Percentiles rank a stretch among this genome's conserved stretches.
These are phyloP conservation scores for Sialia sialis DNA, from an alignment of 2,113 vertebrate species.

Conservation along the genomic window DNA sequence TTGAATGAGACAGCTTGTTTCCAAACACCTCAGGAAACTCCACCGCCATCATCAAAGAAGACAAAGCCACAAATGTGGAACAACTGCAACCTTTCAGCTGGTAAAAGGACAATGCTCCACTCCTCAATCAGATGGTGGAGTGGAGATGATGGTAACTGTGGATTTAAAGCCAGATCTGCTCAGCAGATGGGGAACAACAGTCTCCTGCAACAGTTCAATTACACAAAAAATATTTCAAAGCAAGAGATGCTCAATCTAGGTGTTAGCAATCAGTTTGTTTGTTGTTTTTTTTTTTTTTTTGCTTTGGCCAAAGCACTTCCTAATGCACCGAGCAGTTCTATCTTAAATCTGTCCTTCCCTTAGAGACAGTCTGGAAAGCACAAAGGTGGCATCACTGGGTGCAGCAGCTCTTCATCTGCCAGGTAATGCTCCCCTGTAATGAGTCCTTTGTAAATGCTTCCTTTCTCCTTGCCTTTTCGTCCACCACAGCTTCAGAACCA, in stretches of 20 bases:
- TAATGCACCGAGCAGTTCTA: not conserved
- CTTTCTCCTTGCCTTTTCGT: not conserved
- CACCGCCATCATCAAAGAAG: not conserved
- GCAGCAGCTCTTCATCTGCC: not conserved
- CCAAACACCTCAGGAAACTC: not conserved
- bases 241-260: not conserved
- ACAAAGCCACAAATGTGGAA: not conserved
- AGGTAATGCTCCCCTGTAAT: not conserved
- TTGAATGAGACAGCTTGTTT: not conserved
- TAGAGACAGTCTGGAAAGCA: not conserved
- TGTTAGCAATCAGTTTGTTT: not conserved
- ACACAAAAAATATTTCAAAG: not conserved
- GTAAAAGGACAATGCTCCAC: not conserved
- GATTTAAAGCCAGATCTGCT: not conserved
- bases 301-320: not conserved
- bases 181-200: not conserved
- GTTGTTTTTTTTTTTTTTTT: not conserved
- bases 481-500: not conserved
- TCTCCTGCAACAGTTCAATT: not conserved
- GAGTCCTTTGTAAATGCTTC: not conserved
- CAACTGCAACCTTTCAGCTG: not conserved
- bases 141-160: fast-evolving
- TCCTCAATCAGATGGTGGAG: not conserved
- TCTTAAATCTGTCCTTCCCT: not conserved
- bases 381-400: fast-evolving